These are phyloP conservation scores for Ceratina japonica DNA, from an alignment of 1,140 invertebrate species.

Conservation along the genomic window DNA sequence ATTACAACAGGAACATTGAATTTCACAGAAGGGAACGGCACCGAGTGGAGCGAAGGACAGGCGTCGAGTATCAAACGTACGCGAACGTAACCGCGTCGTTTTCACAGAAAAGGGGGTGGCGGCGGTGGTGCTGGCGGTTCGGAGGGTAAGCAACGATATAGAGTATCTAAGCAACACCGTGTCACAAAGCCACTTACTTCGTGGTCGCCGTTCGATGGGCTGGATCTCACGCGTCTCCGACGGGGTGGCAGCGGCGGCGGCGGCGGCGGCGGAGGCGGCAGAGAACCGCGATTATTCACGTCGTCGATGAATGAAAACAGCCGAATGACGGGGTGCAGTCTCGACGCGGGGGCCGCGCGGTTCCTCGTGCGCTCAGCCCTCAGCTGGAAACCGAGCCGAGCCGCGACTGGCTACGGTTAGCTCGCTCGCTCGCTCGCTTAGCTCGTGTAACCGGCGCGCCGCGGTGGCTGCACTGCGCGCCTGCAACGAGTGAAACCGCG, in stretches of 20 bases:
- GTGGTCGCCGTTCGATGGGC: not conserved
- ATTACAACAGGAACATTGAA: too few relatives aligned
- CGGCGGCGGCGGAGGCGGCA: not conserved
- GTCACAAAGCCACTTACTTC: conserved; percentile 26
- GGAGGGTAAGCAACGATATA: too few relatives aligned
- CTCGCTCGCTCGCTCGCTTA: too few relatives aligned
- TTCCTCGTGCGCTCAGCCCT: conserved; percentile 57
- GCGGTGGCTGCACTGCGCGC: conserved; percentile 61
- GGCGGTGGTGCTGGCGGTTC: too few relatives aligned
- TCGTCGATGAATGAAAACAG: not conserved
- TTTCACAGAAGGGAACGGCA: too few relatives aligned
- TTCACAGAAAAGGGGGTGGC: too few relatives aligned
- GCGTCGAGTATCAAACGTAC: too few relatives aligned
- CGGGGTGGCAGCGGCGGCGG: not conserved
- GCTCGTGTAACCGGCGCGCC: conserved; percentile 13
- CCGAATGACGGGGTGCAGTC: conserved; percentile 18
- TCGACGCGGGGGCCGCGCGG: conserved; percentile 44
- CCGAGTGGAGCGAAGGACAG: too few relatives aligned
- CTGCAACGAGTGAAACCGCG: conserved; percentile 52
- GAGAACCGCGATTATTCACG: too few relatives aligned
- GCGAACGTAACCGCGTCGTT: too few relatives aligned
- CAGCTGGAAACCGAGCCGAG: conserved; percentile 51
- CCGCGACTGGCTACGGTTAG: conserved; percentile 36
- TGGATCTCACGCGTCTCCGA: not conserved
- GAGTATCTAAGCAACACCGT: conserved; percentile 14